Percentiles rank a stretch among this genome's conserved stretches.
phyloP scores from a whole-genome alignment of 53 echinoderm and acorn worm genomes.

The Echinometra lucunter region DNA sequence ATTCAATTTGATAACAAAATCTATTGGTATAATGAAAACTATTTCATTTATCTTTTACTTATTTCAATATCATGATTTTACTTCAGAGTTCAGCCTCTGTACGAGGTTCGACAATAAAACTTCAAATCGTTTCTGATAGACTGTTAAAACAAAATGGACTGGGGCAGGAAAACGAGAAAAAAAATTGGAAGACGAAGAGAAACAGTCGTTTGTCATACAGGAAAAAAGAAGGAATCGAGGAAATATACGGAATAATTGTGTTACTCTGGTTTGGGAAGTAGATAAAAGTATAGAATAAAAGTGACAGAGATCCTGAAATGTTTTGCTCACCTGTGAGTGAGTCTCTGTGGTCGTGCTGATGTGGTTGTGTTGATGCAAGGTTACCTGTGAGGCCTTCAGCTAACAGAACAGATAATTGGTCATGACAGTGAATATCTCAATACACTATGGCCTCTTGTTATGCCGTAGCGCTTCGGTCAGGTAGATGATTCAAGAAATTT shows the following conservation, averaged over 20 bases:
- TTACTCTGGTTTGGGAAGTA: not conserved
- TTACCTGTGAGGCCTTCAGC: conserved; percentile 28
- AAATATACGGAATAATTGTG: not conserved
- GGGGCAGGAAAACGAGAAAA: not conserved
- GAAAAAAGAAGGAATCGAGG: not conserved
- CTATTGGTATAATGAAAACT: too few species aligned
- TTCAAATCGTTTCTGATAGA: too few species aligned
- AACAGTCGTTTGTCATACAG: not conserved
- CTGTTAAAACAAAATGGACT: not conserved
- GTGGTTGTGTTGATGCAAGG: not conserved
- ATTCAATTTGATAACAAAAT: too few species aligned
- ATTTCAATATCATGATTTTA: too few species aligned
- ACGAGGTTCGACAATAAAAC: too few species aligned
- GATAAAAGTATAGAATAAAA: not conserved
- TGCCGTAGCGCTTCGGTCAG: not conserved
- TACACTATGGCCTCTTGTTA: not conserved
- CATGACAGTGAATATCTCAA: conserved; percentile 30
- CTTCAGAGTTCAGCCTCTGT: too few species aligned
- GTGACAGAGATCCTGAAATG: not conserved
- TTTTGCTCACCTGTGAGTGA: not conserved
- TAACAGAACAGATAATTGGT: conserved; percentile 32
- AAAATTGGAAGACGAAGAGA: not conserved
- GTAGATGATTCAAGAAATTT: conserved; percentile 16
- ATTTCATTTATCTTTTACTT: too few species aligned
- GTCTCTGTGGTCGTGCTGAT: not conserved